phyloP scores from a whole-genome alignment of 2,888 invertebrate species.

The Eupithecia centaureata region DNA sequence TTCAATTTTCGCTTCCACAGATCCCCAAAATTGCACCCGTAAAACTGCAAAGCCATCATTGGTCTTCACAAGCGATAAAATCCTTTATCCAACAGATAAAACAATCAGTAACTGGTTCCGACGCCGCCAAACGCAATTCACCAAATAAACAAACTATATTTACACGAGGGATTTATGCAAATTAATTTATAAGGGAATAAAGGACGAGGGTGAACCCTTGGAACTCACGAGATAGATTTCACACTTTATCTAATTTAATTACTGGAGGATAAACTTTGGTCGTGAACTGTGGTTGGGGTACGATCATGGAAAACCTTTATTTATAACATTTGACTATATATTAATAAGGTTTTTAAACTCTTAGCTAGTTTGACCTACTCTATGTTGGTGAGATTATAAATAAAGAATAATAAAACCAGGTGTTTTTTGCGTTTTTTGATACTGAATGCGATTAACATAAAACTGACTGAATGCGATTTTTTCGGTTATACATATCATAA shows the following conservation, averaged over 20 bases:
- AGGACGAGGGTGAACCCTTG: constrained; percentile 35
- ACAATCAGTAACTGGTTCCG: constrained; percentile 22
- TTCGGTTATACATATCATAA: too few relatives aligned
- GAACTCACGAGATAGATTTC: constrained; percentile 37
- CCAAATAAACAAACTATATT: constrained; percentile 69
- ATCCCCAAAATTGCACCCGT: neutral
- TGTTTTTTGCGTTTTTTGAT: too few relatives aligned
- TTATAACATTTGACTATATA: too few relatives aligned
- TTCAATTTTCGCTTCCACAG: neutral
- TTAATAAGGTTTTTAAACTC: too few relatives aligned
- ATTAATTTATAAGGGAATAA: constrained; percentile 58
- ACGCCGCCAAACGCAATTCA: constrained; percentile 70
- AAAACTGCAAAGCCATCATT: neutral
- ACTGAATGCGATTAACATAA: too few relatives aligned
- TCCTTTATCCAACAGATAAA: neutral
- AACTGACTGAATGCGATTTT: too few relatives aligned
- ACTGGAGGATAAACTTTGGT: constrained; percentile 19
- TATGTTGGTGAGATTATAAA: too few relatives aligned
- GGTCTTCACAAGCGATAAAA: neutral
- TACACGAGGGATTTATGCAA: constrained; percentile 71
- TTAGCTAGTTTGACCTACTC: too few relatives aligned
- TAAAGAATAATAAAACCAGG: too few relatives aligned
- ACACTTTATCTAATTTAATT: constrained; percentile 43
- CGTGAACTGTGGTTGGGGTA: neutral
- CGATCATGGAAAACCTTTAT: neutral